These are phyloP conservation scores for Excalfactoria chinensis DNA, from an alignment of 2,113 vertebrate species.

Conservation along the genomic window DNA sequence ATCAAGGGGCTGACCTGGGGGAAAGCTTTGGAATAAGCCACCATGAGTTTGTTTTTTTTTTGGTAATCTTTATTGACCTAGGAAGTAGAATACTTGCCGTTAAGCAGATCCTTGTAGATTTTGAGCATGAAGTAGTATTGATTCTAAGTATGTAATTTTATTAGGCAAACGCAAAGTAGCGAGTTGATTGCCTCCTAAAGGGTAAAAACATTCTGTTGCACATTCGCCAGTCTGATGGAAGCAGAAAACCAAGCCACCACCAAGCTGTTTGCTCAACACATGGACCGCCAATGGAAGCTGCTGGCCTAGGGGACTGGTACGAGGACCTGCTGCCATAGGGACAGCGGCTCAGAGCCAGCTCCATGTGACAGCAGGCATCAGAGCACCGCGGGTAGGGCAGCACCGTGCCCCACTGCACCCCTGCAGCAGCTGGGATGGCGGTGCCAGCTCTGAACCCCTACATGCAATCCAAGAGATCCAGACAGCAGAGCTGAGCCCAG, in stretches of 20 bases:
- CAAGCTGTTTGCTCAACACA: background rate
- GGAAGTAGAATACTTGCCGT: constrained; percentile 49
- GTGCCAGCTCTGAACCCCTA: background rate
- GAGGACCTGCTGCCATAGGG: background rate
- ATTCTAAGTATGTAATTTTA: constrained; percentile 64
- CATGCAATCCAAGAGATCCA: background rate
- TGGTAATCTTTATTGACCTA: constrained; percentile 46
- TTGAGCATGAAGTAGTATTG: constrained; percentile 60
- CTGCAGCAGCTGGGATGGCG: background rate
- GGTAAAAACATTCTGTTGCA: background rate
- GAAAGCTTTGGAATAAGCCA: constrained; percentile 32
- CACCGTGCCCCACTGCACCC: background rate
- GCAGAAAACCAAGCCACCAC: background rate
- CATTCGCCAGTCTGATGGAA: constrained; percentile 3
- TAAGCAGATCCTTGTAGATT: constrained; percentile 63
- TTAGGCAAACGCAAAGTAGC: constrained; percentile 48
- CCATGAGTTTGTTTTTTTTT: constrained; percentile 4
- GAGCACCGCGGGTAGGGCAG: rapidly evolving
- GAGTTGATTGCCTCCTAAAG: constrained; percentile 54
- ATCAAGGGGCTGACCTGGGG: constrained; percentile 4
- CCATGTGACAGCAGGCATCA: rapidly evolving
- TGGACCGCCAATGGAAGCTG: background rate
- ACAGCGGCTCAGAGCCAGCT: background rate
- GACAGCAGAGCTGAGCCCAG: background rate
- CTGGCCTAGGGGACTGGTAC: background rate